Evolutionary conservation across 2,797 vertebrate genomes (phyloP).

Genomic region (Remorina albescens): DNA sequence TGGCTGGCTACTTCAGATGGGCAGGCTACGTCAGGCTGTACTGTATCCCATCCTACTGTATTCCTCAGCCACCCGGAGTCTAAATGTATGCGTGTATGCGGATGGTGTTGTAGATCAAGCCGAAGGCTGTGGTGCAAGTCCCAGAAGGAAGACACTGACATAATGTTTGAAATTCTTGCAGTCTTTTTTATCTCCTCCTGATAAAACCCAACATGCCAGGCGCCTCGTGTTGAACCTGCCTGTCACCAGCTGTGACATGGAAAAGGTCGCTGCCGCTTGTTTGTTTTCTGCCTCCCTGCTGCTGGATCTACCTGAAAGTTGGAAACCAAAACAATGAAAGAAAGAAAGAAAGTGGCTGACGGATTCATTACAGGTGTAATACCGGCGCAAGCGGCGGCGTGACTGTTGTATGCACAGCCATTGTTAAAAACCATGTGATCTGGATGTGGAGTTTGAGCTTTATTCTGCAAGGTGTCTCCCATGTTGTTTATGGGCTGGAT

Average conservation of each 20-base stretch:
- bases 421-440: slow-evolving; percentile 1
- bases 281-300: slow-evolving; percentile 23
- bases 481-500: not conserved
- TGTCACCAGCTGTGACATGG: slow-evolving; percentile 40
- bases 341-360: not conserved
- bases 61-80: slow-evolving; percentile 20
- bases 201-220: slow-evolving; percentile 39
- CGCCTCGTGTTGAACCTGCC: slow-evolving; percentile 46
- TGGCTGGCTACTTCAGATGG: slow-evolving; percentile 79
- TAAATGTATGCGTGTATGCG: not conserved
- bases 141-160: slow-evolving; percentile 26
- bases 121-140: slow-evolving; percentile 40
- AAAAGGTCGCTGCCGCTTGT: slow-evolving; percentile 41
- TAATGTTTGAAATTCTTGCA: slow-evolving; percentile 53
- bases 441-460: slow-evolving; percentile 7
- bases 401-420: not conserved
- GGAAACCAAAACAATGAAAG: not conserved
- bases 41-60: slow-evolving; percentile 68
- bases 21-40: slow-evolving; percentile 74
- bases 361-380: slow-evolving; percentile 34
- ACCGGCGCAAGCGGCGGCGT: not conserved
- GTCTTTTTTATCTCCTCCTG: slow-evolving; percentile 33
- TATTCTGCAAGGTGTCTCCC: not conserved
- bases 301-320: slow-evolving; percentile 50
- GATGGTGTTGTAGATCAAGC: slow-evolving; percentile 30